A percentile compares a stretch with the other conserved stretches of the same genome.
Conservation (phyloP, 2,113 vertebrate genomes). For the Catagonus wagneri region DNA sequence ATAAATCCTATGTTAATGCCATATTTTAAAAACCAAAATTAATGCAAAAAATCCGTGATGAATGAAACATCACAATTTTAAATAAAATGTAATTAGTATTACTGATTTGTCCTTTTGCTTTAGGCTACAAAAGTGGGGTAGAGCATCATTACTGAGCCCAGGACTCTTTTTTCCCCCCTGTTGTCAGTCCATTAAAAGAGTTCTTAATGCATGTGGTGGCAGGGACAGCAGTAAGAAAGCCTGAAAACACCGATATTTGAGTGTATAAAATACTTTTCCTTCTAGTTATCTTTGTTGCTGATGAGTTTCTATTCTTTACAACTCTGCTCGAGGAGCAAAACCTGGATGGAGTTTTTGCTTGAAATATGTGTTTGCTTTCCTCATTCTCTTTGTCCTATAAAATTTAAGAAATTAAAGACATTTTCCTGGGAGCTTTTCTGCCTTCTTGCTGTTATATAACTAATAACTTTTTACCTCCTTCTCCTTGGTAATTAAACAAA, state of each 20-base stretch:
- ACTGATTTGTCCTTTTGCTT: background rate
- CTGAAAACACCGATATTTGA: background rate
- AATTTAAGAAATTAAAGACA: background rate
- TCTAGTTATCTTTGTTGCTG: background rate
- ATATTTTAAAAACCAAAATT: background rate
- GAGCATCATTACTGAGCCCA: background rate
- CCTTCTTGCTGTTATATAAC: background rate
- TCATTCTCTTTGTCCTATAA: slow-evolving; percentile 7
- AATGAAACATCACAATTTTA: background rate
- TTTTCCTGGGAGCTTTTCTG: background rate
- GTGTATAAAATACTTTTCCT: background rate
- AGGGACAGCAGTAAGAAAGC: background rate
- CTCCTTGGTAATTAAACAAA: background rate
- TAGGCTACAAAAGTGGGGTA: background rate
- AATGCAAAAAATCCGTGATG: background rate
- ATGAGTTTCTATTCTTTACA: background rate
- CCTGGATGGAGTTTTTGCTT: background rate
- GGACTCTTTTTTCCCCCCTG: background rate
- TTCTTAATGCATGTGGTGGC: background rate
- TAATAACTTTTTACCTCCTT: background rate
- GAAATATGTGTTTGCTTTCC: background rate
- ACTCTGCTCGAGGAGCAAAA: background rate
- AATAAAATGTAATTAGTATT: background rate
- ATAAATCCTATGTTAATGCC: background rate
- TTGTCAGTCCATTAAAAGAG: background rate